Evolutionary conservation across 2,797 vertebrate species (phyloP), one percentile per base, ranked within the genome.

Genomic region (Manis crassicaudata): DNA sequence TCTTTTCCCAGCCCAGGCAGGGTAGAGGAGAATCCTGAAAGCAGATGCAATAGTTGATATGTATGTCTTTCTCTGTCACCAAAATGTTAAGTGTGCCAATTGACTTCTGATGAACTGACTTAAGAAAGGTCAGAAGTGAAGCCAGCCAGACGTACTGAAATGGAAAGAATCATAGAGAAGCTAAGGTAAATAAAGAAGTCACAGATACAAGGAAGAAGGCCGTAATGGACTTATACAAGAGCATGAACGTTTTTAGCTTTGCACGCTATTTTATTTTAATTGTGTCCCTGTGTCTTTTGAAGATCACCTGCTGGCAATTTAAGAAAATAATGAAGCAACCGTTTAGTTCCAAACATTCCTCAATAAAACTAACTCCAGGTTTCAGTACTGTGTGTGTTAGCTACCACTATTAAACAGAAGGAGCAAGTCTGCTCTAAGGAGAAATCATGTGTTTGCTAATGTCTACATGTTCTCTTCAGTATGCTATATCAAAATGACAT

Each of bases 341-440:
- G 12, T 82, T 96, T 96, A 96, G 91, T 95, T 94, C 76, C 76
- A 96, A 96, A 91, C 62, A 96, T 96, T 96, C 52, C 58, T 96
- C 87, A 95, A 84, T 91, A 89, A 97, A 97, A 97, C 72, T 95
- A 97, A 96, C 50, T 86, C 87, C 63, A 92, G 86, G 63, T 91
- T 96, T 95, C n/a, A 68, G 68, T 52, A 5, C 2, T 89, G 6
- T 83, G 72, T 77, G n/a, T 77, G n/a, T 88, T 68, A 96, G 86
- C 67, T 84, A 87, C 62, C 67, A 40, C 70, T 52, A 75, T 92
- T 88, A 96, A 96, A 92, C 35, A 85, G 87, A 94, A 96, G 29
- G 81, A 91, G 86, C 23, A 63, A 86, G 21, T 18, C 23, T 81
- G 65, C 56, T 77, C n/a, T 52, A 37, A 56, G 70, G 67, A 92